Evolutionary conservation across 2,797 vertebrate genomes (phyloP).

Genomic region (Hippocampus kuda): DNA sequence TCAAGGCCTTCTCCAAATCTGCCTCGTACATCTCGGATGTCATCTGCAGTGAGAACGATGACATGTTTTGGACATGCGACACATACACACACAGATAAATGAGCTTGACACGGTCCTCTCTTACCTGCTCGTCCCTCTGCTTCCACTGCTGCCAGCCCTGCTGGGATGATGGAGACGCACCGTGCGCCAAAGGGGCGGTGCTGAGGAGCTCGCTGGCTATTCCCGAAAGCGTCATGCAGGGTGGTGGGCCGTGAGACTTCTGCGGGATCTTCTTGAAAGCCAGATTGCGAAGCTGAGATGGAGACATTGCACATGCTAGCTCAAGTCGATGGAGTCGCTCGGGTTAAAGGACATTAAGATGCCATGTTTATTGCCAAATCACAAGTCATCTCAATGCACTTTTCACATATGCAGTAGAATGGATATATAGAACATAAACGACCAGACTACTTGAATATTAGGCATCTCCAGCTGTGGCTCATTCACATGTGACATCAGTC

Average conservation of each 20-base stretch:
- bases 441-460: no score
- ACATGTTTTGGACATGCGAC: not conserved
- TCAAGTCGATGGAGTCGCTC: not conserved
- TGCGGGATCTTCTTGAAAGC: conserved; percentile 94
- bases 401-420: no score
- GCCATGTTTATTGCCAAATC: not conserved
- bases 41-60: conserved; percentile 61
- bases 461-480: no score
- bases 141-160: conserved; percentile 89
- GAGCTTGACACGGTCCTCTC: not conserved
- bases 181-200: conserved; percentile 50
- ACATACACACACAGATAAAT: not conserved
- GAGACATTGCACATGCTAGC: conserved; percentile 7
- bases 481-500: no score
- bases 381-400: not conserved
- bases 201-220: conserved; percentile 72
- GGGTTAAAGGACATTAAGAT: not conserved
- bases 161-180: conserved; percentile 45
- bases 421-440: no score
- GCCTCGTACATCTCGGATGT: conserved; percentile 90
- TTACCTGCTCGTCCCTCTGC: conserved; percentile 87
- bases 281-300: conserved; percentile 79
- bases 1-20: conserved; percentile 88
- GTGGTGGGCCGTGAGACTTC: conserved; percentile 67
- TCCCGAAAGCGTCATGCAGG: conserved; percentile 55